These are phyloP conservation scores for Periphyllus acericola DNA, from an alignment of 2,888 invertebrate species.

Conservation along the genomic window DNA sequence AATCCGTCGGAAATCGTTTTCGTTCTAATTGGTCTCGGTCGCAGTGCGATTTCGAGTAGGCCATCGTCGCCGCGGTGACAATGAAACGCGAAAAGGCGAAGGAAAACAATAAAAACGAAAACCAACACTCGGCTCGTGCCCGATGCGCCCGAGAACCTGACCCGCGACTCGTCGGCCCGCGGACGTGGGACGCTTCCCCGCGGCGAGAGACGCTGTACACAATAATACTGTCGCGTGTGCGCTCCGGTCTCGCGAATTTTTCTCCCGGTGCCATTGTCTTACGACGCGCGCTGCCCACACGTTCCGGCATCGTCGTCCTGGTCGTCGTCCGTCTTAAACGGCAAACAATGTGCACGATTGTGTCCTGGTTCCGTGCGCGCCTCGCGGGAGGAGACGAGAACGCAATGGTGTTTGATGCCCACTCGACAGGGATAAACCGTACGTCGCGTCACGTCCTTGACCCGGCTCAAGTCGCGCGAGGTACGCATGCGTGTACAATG, in stretches of 20 bases:
- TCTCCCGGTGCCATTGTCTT: neutral
- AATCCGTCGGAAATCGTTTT: constrained; percentile 7
- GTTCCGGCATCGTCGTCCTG: neutral
- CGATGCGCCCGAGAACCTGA: too few relatives aligned
- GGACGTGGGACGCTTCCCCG: constrained; percentile 41
- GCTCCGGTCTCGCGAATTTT: neutral
- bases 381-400: neutral
- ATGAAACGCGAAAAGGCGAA: constrained; percentile 4
- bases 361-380: neutral
- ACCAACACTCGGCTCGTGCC: constrained; percentile 36
- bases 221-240: neutral
- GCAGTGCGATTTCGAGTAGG: constrained; percentile 1
- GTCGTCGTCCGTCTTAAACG: neutral
- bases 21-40: constrained; percentile 51
- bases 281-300: neutral
- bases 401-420: neutral
- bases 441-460: neutral
- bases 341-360: constrained; percentile 1
- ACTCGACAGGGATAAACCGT: neutral
- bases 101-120: neutral
- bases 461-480: neutral
- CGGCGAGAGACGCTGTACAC: neutral
- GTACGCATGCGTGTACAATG: too few relatives aligned
- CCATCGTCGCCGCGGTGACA: neutral
- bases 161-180: too few relatives aligned